Evolutionary conservation across 2,888 invertebrate species (phyloP), one percentile per base, ranked within the genome.

Genomic region (Caenorhabditis afra): DNA sequence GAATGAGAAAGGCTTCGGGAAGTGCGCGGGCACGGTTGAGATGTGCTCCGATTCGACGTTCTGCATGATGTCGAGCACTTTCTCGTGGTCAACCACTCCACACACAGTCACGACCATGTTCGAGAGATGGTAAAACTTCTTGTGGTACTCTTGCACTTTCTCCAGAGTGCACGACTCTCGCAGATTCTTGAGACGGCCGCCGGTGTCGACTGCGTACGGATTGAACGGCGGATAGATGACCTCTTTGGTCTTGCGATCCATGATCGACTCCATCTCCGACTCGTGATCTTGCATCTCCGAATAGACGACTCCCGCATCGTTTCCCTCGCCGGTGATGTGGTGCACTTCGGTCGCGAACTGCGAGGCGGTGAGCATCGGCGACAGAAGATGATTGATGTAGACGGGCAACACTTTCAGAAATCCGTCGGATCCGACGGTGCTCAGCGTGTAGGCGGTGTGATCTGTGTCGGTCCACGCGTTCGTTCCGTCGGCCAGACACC

Each of bases 271-370:
- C 88, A 90, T 87, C 41, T 89, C 89, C 2, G 82, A 79, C 64
- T 89, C 89, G 61, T 86, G 81, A 70, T 87, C 88, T 76, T 89
- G 96, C 95, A 96, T 96, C 92, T 97, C 96, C 91, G 95, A 95
- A 91, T 96, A 96, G n/a, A 96, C 96, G 14, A 96, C 95, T 18
- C 97, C 97, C 12, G 94, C 95, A 92, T 97, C 94, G 83, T 95
- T 94, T 0, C 96, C 96, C 76, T 94, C 94, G 0, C 94, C 94
- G 87, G 94, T 95, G 79, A 96, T 93, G 90, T 96, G 96, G 91
- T 96, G 95, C 0, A 97, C 96, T 92, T 96, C 96, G 0, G 96
- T 96, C 35, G 94, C 92, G 90, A 94, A 96, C 2, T 93, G 95
- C 81, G 94, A 93, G 83, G 95, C 94, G 22, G 94, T 94, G 18